Conservation (phyloP, 2,888 invertebrate species). For the Acleris cristana region DNA sequence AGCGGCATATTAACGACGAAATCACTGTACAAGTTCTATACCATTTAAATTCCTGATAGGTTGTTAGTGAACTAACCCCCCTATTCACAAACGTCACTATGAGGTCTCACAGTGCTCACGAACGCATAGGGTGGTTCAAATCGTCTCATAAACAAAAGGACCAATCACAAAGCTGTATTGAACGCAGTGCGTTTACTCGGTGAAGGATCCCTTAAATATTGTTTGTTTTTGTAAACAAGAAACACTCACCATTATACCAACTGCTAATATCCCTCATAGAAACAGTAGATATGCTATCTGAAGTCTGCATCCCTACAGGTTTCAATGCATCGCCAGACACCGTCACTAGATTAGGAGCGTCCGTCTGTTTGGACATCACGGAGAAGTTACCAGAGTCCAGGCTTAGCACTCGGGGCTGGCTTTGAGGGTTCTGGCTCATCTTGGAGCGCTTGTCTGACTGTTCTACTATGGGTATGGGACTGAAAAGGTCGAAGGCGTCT, state of each 20-base stretch:
- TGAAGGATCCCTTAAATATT: no score
- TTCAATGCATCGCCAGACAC: constrained; percentile 68
- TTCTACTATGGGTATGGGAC: constrained; percentile 76
- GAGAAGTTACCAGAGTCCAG: constrained; percentile 76
- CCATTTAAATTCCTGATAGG: no score
- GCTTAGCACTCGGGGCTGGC: constrained; percentile 68
- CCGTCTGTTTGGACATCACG: constrained; percentile 65
- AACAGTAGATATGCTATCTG: constrained; percentile 77
- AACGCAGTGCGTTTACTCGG: no score
- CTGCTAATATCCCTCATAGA: constrained; percentile 86
- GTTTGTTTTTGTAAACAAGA: no score
- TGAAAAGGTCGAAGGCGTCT: constrained; percentile 79
- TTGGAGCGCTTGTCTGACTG: constrained; percentile 66
- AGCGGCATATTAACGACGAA: no score
- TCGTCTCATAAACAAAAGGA: no score
- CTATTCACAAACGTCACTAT: no score
- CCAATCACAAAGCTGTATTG: no score
- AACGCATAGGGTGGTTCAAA: no score
- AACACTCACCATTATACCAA: constrained; percentile 84
- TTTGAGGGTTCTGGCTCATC: constrained; percentile 60
- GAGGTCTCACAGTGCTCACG: no score
- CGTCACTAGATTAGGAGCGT: constrained; percentile 62
- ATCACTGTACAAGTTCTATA: no score
- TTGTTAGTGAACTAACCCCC: no score
- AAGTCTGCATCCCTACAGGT: constrained; percentile 66